Evolutionary conservation across 2,113 vertebrate species (phyloP).

Genomic region (Sceloporus undulatus): DNA sequence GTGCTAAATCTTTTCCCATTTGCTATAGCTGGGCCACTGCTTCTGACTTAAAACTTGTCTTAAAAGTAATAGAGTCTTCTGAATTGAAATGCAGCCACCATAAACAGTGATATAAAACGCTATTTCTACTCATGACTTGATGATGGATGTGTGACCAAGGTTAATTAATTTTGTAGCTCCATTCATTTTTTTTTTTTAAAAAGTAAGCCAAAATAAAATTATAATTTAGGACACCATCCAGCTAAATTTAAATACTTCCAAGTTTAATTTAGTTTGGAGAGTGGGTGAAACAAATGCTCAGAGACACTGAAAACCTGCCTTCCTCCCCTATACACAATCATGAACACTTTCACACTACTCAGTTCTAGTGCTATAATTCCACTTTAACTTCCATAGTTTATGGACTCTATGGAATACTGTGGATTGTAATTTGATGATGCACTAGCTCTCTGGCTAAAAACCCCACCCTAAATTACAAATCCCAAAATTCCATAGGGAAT

Average conservation of each 20-base stretch:
- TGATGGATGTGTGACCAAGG: conserved; percentile 11
- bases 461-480: no score
- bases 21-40: conserved; percentile 12
- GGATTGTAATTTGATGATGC: no score
- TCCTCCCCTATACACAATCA: neutral
- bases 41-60: neutral
- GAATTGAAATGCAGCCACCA: conserved; percentile 1
- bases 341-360: no score
- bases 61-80: conserved; percentile 17
- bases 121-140: conserved; percentile 36
- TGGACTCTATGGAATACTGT: no score
- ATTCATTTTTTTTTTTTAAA: neutral
- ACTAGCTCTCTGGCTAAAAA: no score
- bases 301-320: neutral
- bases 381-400: no score
- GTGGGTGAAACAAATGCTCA: neutral
- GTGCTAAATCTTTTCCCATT: conserved; percentile 24
- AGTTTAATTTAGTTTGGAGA: neutral
- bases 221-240: neutral
- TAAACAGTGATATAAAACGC: conserved; percentile 3
- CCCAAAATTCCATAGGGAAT: no score
- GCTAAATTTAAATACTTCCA: neutral
- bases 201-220: neutral
- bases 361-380: no score
- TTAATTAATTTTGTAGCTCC: neutral